Evolutionary conservation across 2,888 invertebrate species (phyloP).

Genomic region (Chydorus sphaericus): DNA sequence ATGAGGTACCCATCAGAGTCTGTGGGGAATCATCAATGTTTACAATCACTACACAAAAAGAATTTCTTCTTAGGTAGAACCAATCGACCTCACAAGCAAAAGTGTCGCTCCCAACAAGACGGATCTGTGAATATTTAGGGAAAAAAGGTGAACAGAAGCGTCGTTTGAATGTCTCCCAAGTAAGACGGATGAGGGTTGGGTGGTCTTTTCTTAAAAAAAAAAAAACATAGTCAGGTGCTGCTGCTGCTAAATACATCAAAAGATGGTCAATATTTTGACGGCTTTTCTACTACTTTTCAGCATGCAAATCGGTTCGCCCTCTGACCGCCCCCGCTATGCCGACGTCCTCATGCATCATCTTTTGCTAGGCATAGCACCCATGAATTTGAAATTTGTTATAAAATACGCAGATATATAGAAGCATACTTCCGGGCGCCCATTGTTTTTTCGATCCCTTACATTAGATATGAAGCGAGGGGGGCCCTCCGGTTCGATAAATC

Average conservation of each 20-base stretch:
- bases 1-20: not conserved
- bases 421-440: not conserved
- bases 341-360: not conserved
- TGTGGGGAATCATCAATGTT: not conserved
- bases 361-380: not conserved
- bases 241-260: slow-evolving; percentile 2
- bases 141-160: slow-evolving; percentile 5
- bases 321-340: not conserved
- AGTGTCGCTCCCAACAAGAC: too few relatives aligned
- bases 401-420: not conserved
- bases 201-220: not conserved
- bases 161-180: not conserved
- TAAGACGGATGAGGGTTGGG: slow-evolving; percentile 5
- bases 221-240: not conserved
- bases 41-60: not conserved
- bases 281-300: not conserved
- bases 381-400: too few relatives aligned
- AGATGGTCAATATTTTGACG: slow-evolving; percentile 7
- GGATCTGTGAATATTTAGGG: not conserved
- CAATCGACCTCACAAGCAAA: too few relatives aligned
- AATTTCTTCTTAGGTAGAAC: not conserved
- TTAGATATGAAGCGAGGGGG: not conserved
- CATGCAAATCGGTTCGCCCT: not conserved
- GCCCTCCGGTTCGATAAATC: not conserved
- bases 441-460: not conserved